phyloP scores from a whole-genome alignment of 2,888 invertebrate genomes.

The Polyommatus iphigenia region DNA sequence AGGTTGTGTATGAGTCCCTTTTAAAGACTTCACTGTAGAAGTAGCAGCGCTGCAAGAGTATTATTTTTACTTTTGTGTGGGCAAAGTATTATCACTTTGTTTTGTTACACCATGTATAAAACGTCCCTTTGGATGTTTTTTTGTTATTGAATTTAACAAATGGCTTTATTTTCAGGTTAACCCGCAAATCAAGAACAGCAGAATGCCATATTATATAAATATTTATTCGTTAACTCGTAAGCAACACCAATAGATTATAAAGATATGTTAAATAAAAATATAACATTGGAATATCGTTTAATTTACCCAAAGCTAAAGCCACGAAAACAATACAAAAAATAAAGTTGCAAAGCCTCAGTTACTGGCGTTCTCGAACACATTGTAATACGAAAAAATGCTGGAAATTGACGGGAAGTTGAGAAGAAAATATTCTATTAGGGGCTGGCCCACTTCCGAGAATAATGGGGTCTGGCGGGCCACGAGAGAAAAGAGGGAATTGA shows the following conservation, averaged over 20 bases:
- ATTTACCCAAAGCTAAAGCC: background rate
- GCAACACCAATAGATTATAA: background rate
- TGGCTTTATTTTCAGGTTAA: background rate
- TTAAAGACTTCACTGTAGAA: too few species aligned
- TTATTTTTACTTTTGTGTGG: too few species aligned
- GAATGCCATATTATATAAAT: background rate
- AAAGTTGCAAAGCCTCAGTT: background rate
- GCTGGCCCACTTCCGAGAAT: constrained; percentile 38
- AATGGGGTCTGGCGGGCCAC: constrained; percentile 31
- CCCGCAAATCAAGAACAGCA: background rate
- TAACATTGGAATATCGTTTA: background rate
- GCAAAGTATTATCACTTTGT: background rate
- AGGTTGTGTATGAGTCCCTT: too few species aligned
- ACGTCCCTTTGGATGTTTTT: background rate
- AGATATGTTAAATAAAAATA: constrained; percentile 10
- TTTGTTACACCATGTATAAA: background rate
- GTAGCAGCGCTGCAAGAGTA: too few species aligned
- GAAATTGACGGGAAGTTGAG: constrained; percentile 33
- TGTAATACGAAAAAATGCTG: background rate
- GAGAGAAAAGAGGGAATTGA: constrained; percentile 40
- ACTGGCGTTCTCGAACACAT: background rate
- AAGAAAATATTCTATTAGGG: constrained; percentile 38
- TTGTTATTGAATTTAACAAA: background rate
- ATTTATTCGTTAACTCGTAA: background rate
- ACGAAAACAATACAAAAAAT: background rate